A percentile compares a stretch with the other conserved stretches of the same genome.
These are phyloP conservation scores for Eupeodes latifasciatus DNA, from an alignment of 2,888 invertebrate genomes.

Conservation along the genomic window DNA sequence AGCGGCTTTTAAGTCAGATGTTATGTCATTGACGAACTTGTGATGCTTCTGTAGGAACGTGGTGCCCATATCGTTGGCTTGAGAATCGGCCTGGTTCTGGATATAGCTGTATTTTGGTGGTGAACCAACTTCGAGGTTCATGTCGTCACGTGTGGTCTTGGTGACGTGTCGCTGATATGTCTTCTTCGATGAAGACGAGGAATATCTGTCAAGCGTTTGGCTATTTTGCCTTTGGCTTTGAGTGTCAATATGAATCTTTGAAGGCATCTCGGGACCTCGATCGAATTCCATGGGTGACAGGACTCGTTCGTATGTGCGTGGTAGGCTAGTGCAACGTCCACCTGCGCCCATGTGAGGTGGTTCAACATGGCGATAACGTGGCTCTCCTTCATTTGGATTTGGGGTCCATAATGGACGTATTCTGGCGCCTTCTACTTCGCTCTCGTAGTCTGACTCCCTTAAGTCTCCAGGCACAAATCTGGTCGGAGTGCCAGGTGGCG, in stretches of 20 bases:
- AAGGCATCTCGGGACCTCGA: constrained; percentile 84
- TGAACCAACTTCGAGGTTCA: constrained; percentile 85
- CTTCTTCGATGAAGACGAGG: constrained; percentile 77
- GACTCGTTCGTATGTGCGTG: constrained; percentile 85
- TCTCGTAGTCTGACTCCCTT: constrained; percentile 89
- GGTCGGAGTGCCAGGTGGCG: constrained; percentile 86
- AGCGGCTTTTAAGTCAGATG: constrained; percentile 85
- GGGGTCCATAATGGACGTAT: constrained; percentile 89
- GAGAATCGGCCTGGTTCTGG: constrained; percentile 84
- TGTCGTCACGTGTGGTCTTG: constrained; percentile 80
- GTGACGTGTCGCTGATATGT: constrained; percentile 74
- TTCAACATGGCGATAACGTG: constrained; percentile 87
- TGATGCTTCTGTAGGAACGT: constrained; percentile 89
- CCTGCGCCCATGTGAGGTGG: constrained; percentile 84
- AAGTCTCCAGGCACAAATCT: constrained; percentile 88
- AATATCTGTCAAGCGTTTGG: constrained; percentile 82
- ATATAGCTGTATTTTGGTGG: constrained; percentile 87
- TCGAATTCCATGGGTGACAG: constrained; percentile 88
- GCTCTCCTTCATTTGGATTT: constrained; percentile 86
- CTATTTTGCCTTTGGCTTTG: constrained; percentile 78
- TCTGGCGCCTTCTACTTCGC: constrained; percentile 87
- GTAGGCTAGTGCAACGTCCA: constrained; percentile 85
- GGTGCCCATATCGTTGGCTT: constrained; percentile 88
- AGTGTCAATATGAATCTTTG: constrained; percentile 81
- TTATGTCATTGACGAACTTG: constrained; percentile 88